A percentile compares a stretch with the other conserved stretches of the same genome.
Conservation (phyloP, 2,113 vertebrate genomes). For the Phyllostomus hastatus region DNA sequence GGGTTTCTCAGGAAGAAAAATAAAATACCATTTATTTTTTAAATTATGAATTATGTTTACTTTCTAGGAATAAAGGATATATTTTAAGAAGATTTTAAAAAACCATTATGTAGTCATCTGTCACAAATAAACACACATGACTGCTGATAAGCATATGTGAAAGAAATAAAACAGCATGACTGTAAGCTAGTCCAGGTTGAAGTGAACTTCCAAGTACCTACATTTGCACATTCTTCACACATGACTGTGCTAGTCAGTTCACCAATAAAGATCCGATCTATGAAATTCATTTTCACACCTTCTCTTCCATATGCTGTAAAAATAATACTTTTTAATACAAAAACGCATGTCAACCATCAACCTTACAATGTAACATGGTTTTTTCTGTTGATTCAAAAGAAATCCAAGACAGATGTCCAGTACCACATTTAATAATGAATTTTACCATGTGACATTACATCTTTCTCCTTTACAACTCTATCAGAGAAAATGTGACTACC, state of each 20-base stretch:
- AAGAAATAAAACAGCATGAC: conserved; percentile 62
- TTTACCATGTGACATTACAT: background rate
- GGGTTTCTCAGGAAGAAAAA: background rate
- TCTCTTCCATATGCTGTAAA: conserved; percentile 95
- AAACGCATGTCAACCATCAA: conserved; percentile 70
- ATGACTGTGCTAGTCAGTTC: conserved; percentile 99
- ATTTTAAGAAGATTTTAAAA: background rate
- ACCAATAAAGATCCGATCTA: conserved; percentile 97
- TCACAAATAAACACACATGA: conserved; percentile 1
- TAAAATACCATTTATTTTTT: background rate
- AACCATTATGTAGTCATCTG: background rate
- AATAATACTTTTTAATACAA: conserved; percentile 80
- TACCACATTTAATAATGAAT: background rate
- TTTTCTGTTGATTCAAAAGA: conserved; percentile 50
- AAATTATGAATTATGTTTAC: background rate
- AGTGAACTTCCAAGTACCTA: conserved; percentile 85
- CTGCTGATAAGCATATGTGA: background rate
- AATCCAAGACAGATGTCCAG: conserved; percentile 29
- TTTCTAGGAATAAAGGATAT: background rate
- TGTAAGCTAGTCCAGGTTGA: conserved; percentile 72
- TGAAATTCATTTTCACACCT: conserved; percentile 98
- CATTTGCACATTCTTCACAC: conserved; percentile 99
- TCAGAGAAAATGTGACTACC: background rate
- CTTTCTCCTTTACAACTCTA: background rate
- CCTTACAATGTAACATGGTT: conserved; percentile 68